Conservation (phyloP, 2,888 invertebrate genomes). For the Keiferia lycopersicella region DNA sequence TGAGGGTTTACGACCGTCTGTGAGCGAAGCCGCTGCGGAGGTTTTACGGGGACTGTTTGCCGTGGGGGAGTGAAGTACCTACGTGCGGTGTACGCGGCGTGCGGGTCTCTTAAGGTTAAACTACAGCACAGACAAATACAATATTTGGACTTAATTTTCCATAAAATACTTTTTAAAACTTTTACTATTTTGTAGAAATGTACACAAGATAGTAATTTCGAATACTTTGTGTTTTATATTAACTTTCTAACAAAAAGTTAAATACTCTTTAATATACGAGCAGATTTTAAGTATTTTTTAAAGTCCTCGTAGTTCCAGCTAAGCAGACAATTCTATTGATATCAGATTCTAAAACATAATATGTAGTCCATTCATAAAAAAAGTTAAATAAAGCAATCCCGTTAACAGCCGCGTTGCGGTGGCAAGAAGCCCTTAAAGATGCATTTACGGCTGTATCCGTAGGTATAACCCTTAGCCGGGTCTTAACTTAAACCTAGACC, state of each 20-base stretch:
- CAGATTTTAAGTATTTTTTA: no score
- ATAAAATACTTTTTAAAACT: not conserved
- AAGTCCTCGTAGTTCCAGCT: no score
- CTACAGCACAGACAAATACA: not conserved
- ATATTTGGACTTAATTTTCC: not conserved
- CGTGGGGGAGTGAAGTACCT: slow-evolving; percentile 20
- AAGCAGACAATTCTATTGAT: no score
- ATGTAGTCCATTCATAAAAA: not conserved
- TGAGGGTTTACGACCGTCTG: slow-evolving; percentile 54
- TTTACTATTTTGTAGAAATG: no score
- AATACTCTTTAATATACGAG: no score
- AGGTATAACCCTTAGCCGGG: slow-evolving; percentile 1
- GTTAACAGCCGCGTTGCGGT: not conserved
- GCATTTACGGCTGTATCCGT: slow-evolving; percentile 21
- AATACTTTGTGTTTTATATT: no score
- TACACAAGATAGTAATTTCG: no score
- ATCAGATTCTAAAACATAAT: no score
- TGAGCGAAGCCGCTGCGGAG: slow-evolving; percentile 34
- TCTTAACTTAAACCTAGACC: slow-evolving; percentile 30
- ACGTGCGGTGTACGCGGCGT: slow-evolving; percentile 26
- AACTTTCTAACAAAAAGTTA: no score
- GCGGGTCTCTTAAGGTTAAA: not conserved
- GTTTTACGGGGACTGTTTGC: slow-evolving; percentile 28
- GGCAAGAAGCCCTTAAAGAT: slow-evolving; percentile 5
- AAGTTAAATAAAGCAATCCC: not conserved